phyloP scores from a whole-genome alignment of 2,797 vertebrate genomes.

The Falco cherrug region DNA sequence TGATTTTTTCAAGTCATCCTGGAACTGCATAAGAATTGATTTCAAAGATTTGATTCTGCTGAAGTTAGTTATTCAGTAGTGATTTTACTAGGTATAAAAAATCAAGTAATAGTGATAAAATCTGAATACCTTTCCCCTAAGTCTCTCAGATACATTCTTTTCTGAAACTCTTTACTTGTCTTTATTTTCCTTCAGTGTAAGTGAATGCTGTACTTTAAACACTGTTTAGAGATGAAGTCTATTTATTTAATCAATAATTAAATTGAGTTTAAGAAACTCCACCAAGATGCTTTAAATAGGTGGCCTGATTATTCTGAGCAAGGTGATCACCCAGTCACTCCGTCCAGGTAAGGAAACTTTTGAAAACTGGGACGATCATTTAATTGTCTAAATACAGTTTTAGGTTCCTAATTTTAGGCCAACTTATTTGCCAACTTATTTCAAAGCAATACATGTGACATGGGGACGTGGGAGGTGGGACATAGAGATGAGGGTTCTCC shows the following conservation, averaged over 20 bases:
- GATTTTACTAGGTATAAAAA: background rate
- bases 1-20: background rate
- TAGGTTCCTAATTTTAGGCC: background rate
- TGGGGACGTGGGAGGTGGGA: background rate
- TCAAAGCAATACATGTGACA: background rate
- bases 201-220: background rate
- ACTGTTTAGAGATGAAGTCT: background rate
- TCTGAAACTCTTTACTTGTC: background rate
- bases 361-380: background rate
- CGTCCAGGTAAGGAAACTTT: background rate
- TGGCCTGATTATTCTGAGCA: background rate
- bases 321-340: background rate
- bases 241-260: background rate
- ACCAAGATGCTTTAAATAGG: background rate
- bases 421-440: background rate
- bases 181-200: background rate
- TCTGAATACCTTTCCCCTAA: background rate
- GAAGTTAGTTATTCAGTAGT: background rate
- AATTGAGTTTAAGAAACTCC: background rate
- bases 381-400: constrained; percentile 8
- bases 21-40: background rate
- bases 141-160: background rate
- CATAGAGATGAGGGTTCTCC: background rate
- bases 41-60: background rate
- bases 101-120: background rate